Percentiles rank a stretch among this genome's conserved stretches.
These are phyloP conservation scores for Alitta virens DNA, from an alignment of 2,888 invertebrate genomes.

Conservation along the genomic window DNA sequence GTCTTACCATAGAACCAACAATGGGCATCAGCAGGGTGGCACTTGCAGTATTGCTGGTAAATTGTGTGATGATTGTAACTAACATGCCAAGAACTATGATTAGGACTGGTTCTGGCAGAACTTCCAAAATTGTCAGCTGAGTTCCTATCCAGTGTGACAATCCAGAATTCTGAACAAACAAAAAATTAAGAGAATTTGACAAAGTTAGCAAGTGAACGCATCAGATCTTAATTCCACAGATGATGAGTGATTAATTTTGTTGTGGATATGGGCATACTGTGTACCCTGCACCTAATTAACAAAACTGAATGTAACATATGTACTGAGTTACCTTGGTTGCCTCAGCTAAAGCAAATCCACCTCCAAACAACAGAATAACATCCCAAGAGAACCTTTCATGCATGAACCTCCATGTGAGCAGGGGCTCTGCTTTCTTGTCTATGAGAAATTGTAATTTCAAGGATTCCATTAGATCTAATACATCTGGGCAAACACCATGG, in stretches of 20 bases:
- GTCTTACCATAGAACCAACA: conserved; percentile 66
- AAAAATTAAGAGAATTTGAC: no score
- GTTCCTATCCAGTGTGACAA: conserved; percentile 31
- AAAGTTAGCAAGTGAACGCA: no score
- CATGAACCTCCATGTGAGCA: conserved; percentile 27
- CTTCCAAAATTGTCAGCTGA: conserved; percentile 22
- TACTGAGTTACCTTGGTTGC: conserved; percentile 73
- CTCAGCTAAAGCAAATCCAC: conserved; percentile 86
- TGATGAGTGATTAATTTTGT: no score
- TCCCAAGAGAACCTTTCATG: conserved; percentile 75
- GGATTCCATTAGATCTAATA: no score
- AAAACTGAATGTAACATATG: no score
- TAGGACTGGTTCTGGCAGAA: conserved; percentile 65
- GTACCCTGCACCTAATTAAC: no score
- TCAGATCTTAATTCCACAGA: no score
- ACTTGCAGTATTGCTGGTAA: conserved; percentile 87
- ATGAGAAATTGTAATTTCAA: no score
- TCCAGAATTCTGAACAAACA: conserved; percentile 28
- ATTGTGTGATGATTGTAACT: conserved; percentile 80
- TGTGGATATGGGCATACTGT: no score
- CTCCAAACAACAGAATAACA: conserved; percentile 74
- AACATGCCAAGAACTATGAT: conserved; percentile 75
- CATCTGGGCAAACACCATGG: no score
- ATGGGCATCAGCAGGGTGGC: conserved; percentile 72
- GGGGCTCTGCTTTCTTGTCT: conserved; percentile 4